Base-by-base conservation (phyloP, 2,888 invertebrate species). In the Parnassius smintheus region DNA sequence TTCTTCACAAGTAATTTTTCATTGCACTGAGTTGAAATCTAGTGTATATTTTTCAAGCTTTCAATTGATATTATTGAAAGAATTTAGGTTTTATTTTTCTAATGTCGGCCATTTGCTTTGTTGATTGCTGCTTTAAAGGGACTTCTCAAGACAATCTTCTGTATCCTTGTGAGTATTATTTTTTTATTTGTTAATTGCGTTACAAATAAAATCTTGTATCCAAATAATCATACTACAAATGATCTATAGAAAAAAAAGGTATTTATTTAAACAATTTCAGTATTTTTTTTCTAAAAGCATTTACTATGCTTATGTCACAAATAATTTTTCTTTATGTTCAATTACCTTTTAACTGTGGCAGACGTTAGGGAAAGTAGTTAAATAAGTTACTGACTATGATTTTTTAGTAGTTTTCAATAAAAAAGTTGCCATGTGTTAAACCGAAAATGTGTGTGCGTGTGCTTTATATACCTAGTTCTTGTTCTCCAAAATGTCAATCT, bases 141-240 rank as follows among this genome's bases (percentile, higher is more conserved):
- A 91, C 93, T 72, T 93, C 93, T 75, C 93, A 93, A 84, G 94
- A 94, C 88, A 93, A 88, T 87, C 92, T 93, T 80, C 92, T 92
- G 70, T 93, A 93, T 82, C 92, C 93, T 85, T 93, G 94, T 94
- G 92, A 94, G 94, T 94, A 92, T 87, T 65, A 69, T 62, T 63
- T 69, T 70, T 58, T 49, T 22, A 50, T 55, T 56, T 53, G 11
- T 44, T 50, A n/a, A 44, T 35, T 58, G 44, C 2, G 35, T 44
- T 44, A 11, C 11, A 44, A 44, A 44, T 35, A 35, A 35, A 35
- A 35, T 35, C 35, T 35, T 35, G 7, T 35, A 35, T 35, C 35
- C 1, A 35, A 35, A 35, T 35, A 7, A 35, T 35, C 35, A 7
- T 35, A 35, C 3, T 35, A 35, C 1, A 35, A 35, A 7, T 35